Conservation (phyloP, 2,888 invertebrate species). For the Steromphala cineraria region DNA sequence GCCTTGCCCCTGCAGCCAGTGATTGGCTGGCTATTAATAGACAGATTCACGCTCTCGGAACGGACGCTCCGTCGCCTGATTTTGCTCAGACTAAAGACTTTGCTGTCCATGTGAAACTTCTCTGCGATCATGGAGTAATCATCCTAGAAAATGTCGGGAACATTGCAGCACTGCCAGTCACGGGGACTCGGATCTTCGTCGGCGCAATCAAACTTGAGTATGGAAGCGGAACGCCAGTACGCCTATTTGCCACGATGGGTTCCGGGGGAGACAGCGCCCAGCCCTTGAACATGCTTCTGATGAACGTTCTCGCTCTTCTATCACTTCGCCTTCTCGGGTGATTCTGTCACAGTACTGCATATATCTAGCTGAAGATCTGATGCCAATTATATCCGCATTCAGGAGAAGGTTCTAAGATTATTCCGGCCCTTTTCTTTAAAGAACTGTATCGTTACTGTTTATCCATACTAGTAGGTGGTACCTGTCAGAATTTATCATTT, state of each 20-base stretch:
- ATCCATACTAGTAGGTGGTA: too few relatives aligned
- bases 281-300: too few relatives aligned
- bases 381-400: too few relatives aligned
- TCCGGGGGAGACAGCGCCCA: too few relatives aligned
- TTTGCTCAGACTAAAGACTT: slow-evolving; percentile 76
- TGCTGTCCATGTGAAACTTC: slow-evolving; percentile 78
- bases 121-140: slow-evolving; percentile 74
- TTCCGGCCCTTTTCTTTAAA: too few relatives aligned
- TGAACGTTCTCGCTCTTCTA: too few relatives aligned
- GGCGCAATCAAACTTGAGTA: slow-evolving; percentile 80
- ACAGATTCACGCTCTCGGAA: slow-evolving; percentile 78
- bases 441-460: too few relatives aligned
- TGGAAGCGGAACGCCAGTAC: slow-evolving; percentile 80
- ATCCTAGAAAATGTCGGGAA: slow-evolving; percentile 81
- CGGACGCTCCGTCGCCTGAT: slow-evolving; percentile 82
- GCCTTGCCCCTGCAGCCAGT: slow-evolving; percentile 79
- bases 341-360: too few relatives aligned
- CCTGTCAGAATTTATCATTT: too few relatives aligned
- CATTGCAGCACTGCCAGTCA: slow-evolving; percentile 39
- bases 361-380: too few relatives aligned
- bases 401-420: too few relatives aligned
- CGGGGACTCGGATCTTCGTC: slow-evolving; percentile 63
- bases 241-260: slow-evolving; percentile 74
- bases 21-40: slow-evolving; percentile 78
- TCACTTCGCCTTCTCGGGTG: too few relatives aligned